These are phyloP conservation scores for Platycheirus rosarum DNA, from an alignment of 2,888 invertebrate species.

Conservation along the genomic window DNA sequence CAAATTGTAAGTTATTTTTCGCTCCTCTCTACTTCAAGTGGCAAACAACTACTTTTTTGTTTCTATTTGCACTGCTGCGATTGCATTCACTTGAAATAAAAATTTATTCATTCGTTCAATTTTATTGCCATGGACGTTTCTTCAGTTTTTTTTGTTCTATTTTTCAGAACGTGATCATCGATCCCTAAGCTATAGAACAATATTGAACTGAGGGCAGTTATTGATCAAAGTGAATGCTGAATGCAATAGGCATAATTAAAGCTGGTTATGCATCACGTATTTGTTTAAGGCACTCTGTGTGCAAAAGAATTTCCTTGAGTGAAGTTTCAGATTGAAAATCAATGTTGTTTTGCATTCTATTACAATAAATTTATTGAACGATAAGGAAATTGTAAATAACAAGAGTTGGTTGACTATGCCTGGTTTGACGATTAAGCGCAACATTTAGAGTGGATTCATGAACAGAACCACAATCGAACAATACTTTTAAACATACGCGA, in stretches of 20 bases:
- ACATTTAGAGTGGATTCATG: too few relatives aligned
- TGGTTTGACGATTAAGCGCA: too few relatives aligned
- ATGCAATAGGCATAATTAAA: neutral
- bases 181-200: slow-evolving; percentile 32
- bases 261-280: neutral
- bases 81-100: slow-evolving; percentile 17
- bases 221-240: slow-evolving; percentile 37
- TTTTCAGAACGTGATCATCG: slow-evolving; percentile 59
- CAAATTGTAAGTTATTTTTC: too few relatives aligned
- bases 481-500: too few relatives aligned
- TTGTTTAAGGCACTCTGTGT: neutral
- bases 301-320: neutral
- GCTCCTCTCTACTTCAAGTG: too few relatives aligned
- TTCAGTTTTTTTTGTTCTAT: slow-evolving; percentile 61
- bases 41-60: too few relatives aligned
- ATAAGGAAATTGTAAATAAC: slow-evolving; percentile 2
- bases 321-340: neutral
- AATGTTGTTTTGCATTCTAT: neutral
- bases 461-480: too few relatives aligned
- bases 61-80: too few relatives aligned
- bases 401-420: too few relatives aligned
- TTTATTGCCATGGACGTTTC: slow-evolving; percentile 39
- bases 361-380: neutral
- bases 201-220: slow-evolving; percentile 11
- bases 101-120: slow-evolving; percentile 51